phyloP scores from a whole-genome alignment of 2,797 vertebrate species.

The Hylomyscus alleni region DNA sequence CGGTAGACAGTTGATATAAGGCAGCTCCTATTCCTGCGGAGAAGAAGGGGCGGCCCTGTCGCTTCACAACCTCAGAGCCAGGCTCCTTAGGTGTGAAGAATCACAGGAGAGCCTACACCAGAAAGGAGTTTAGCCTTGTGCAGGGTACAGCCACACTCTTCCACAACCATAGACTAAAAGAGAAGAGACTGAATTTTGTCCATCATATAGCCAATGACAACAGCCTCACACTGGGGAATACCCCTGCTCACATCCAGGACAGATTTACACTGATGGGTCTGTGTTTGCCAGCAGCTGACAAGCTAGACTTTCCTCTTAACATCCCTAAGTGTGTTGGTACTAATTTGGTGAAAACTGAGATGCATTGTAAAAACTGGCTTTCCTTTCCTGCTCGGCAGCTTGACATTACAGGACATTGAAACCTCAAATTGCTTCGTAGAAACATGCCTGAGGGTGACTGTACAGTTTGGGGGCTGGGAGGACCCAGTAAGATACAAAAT shows the following conservation, averaged over 20 bases:
- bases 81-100: constrained; percentile 69
- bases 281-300: constrained; percentile 68
- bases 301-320: constrained; percentile 58
- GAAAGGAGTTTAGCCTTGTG: constrained; percentile 54
- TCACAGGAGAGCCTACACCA: background rate
- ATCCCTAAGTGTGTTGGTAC: constrained; percentile 67
- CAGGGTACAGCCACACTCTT: background rate
- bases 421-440: constrained; percentile 55
- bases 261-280: constrained; percentile 45
- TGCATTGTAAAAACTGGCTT: constrained; percentile 77
- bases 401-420: constrained; percentile 69
- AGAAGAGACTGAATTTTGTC: constrained; percentile 71
- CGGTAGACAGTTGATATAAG: constrained; percentile 83
- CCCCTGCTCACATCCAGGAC: background rate
- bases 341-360: constrained; percentile 77
- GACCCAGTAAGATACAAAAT: background rate
- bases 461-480: background rate
- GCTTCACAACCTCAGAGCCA: constrained; percentile 28
- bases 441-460: background rate
- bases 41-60: constrained; percentile 77
- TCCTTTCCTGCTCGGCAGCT: constrained; percentile 73
- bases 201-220: constrained; percentile 63
- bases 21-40: constrained; percentile 75
- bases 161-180: background rate
- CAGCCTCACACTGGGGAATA: background rate